phyloP scores from a whole-genome alignment of 2,888 invertebrate genomes.

The Acanthosoma haemorrhoidale region DNA sequence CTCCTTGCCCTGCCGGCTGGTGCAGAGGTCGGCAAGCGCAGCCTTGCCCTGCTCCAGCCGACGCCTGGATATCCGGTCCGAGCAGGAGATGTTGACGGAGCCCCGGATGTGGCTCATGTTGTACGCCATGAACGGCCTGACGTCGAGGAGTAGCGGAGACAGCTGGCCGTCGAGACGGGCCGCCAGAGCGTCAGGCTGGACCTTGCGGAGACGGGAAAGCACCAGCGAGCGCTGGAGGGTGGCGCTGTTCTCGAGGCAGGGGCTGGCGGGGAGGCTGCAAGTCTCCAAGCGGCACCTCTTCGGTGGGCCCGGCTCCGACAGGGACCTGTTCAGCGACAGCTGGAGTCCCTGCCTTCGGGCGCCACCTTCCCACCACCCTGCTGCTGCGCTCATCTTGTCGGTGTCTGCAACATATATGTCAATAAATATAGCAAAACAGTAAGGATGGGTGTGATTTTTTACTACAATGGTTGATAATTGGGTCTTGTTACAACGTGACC shows the following conservation, averaged over 20 bases:
- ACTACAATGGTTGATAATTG: too few relatives aligned
- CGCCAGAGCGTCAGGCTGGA: conserved; percentile 52
- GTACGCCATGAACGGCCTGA: conserved; percentile 59
- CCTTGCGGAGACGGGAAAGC: conserved; percentile 35
- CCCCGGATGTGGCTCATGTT: conserved; percentile 64
- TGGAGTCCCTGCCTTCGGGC: conserved; percentile 51
- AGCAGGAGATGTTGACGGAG: conserved; percentile 65
- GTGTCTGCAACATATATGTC: conserved; percentile 12
- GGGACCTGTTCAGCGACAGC: conserved; percentile 53
- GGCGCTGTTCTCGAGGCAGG: conserved; percentile 51
- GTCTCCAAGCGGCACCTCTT: conserved; percentile 55
- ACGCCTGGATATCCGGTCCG: conserved; percentile 62
- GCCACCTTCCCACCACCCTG: conserved; percentile 36
- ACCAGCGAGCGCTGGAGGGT: conserved; percentile 30
- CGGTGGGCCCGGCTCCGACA: conserved; percentile 54
- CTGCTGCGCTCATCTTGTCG: conserved; percentile 33
- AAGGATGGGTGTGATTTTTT: too few relatives aligned
- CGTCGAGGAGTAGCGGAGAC: conserved; percentile 39
- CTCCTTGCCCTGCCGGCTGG: conserved; percentile 59
- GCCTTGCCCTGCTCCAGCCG: conserved; percentile 63
- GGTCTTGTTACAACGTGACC: too few relatives aligned
- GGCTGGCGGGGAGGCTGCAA: conserved; percentile 50
- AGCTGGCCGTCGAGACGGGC: conserved; percentile 46
- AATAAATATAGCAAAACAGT: too few relatives aligned
- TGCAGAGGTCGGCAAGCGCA: conserved; percentile 59